Conservation (phyloP, 2,888 invertebrate genomes). For the Aphidius colemani region DNA sequence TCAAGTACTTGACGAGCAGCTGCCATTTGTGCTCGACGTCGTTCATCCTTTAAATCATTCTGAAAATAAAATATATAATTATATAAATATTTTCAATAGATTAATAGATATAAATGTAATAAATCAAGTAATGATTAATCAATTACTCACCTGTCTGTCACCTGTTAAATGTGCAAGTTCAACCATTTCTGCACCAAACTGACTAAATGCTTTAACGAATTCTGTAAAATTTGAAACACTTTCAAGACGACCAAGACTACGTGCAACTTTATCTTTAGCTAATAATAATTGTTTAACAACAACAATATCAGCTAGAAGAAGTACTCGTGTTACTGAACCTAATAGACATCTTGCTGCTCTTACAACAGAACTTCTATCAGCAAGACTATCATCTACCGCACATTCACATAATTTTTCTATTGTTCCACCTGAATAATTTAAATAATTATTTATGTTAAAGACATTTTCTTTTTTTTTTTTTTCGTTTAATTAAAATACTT, state of each 20-base stretch:
- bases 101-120: neutral
- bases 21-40: slow-evolving; percentile 93
- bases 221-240: slow-evolving; percentile 92
- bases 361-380: slow-evolving; percentile 76
- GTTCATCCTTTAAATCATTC: slow-evolving; percentile 90
- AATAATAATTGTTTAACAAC: slow-evolving; percentile 94
- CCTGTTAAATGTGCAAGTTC: slow-evolving; percentile 94
- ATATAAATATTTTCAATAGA: neutral
- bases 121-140: too few relatives aligned
- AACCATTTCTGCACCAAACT: slow-evolving; percentile 98
- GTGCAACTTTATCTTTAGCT: slow-evolving; percentile 92
- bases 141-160: slow-evolving; percentile 64
- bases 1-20: slow-evolving; percentile 94
- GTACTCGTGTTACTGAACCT: slow-evolving; percentile 92
- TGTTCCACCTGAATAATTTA: slow-evolving; percentile 71
- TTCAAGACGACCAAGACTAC: slow-evolving; percentile 81
- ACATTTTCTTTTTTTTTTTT: too few relatives aligned
- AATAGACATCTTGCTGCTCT: slow-evolving; percentile 91
- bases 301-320: slow-evolving; percentile 95
- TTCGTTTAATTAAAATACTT: slow-evolving; percentile 43
- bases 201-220: slow-evolving; percentile 97
- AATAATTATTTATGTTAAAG: slow-evolving; percentile 7
- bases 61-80: slow-evolving; percentile 49
- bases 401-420: slow-evolving; percentile 91
- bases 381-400: slow-evolving; percentile 68